Evolutionary conservation across 2,888 invertebrate species (phyloP).

Genomic region (Drosophila pseudotakahashii): DNA sequence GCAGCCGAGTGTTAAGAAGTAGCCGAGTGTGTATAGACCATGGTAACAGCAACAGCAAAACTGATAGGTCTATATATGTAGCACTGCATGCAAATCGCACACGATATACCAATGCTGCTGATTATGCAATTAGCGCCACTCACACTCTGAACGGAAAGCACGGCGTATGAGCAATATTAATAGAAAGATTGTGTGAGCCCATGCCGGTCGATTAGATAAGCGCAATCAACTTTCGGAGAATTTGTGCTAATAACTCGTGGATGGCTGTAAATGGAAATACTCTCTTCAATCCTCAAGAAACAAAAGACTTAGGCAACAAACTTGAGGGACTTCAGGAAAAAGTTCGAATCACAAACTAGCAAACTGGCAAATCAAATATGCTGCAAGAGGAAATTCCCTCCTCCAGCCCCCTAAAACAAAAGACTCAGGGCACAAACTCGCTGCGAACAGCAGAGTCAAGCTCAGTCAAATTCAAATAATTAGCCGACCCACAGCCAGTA

Average conservation of each 20-base stretch:
- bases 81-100: constrained; percentile 66
- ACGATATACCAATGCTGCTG: constrained; percentile 27
- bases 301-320: constrained; percentile 26
- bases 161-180: constrained; percentile 52
- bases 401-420: not conserved
- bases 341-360: not conserved
- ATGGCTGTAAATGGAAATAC: too few relatives aligned
- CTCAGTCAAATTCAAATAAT: constrained; percentile 20
- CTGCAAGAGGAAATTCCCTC: not conserved
- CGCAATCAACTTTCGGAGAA: constrained; percentile 31
- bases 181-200: constrained; percentile 9
- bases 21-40: constrained; percentile 31
- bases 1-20: constrained; percentile 63
- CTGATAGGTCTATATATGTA: constrained; percentile 2
- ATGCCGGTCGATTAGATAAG: constrained; percentile 49
- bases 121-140: constrained; percentile 69
- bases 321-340: not conserved
- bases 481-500: constrained; percentile 36
- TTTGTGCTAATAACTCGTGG: constrained; percentile 56
- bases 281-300: not conserved
- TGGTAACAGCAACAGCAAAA: constrained; percentile 33
- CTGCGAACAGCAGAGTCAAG: not conserved
- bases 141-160: constrained; percentile 7
- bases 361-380: not conserved
- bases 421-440: constrained; percentile 8